Base-by-base conservation (phyloP, 2,113 vertebrate species). In the Ceyx margarethae region DNA sequence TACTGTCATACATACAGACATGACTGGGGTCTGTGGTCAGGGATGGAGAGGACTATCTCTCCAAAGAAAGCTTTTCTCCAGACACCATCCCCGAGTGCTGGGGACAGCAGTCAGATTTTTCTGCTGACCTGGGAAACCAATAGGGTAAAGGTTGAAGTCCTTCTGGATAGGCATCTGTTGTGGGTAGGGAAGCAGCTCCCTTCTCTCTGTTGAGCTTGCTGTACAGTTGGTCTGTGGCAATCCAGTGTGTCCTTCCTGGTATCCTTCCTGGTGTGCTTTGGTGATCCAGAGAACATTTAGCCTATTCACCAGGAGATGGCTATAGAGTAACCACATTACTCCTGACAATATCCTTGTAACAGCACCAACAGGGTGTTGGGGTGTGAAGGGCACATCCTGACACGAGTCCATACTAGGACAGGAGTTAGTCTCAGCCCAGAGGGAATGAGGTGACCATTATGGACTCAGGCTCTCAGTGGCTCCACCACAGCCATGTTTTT, bases 351-450 rank as follows among this genome's bases (percentile, higher is more conserved):
- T 65, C 56, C 29, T 54, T 45, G 21, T 53, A 35, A 57, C 5
- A 56, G 26, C 13, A 42, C 33, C 65, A 48, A 43, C 5, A 17
- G 11, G 3, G 5, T 40, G 1, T 37, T 42, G 45, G 7, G 5
- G 9, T 46, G n/a, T 31, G 31, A 74, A 23, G 19, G 15, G 51
- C 35, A 22, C 6, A 33, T 31, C 35, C 42, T 68, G 23, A 31
- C 6, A 2, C 13, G 33, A 57, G 29, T 9, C 25, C 4, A 1
- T 57, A 21, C 25, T 58, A 66, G 28, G 51, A 13, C 0, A 0
- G 20, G 16, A 11, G 37, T 0, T 0, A 45, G 3, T 28, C 57
- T 81, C 15, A 57, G 43, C 13, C 17, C 51, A 71, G 20, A 64
- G 23, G 25, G 29, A 64, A 5, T n/a, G 10, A 6, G 17, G 37